Evolutionary conservation across 2,797 vertebrate genomes (phyloP), one percentile per base, ranked within the genome.

Genomic region (Molossus alvarezi): DNA sequence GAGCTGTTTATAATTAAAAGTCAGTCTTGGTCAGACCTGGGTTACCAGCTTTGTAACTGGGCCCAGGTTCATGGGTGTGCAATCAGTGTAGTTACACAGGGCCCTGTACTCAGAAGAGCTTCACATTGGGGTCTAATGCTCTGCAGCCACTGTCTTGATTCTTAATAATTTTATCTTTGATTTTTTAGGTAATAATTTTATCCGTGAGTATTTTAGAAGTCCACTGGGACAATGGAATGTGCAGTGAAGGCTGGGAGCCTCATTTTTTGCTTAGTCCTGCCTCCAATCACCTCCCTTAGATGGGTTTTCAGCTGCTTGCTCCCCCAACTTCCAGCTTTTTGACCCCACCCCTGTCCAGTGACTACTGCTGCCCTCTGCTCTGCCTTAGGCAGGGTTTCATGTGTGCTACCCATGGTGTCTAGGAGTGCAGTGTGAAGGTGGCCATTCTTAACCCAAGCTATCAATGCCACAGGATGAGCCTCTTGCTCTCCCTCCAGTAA

Each of bases 1-100:
- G 41, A 91, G 23, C 18, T 72, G 41, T 37, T 94, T 72, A 87
- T 72, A 91, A 83, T 60, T 79, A n/a, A 92, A 37, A 29, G 45
- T 65, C 37, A 53, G 23, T 85, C n/a, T 23, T n/a, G 18, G 25
- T 53, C 60, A 77, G 82, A 81, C 41, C 27, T 37, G 45, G 33
- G 53, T 86, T 79, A 69, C 9, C 65, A 71, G 33, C 21, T 81
- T 14, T 58, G 27, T 77, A 64, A 71, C n/a, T 27, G 88, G 7
- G 60, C 69, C 57, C 15, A 33, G 37, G 21, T 64, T 90, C 29
- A 33, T 13, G 45, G 45, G 67, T 64, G 45, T 18, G 23, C 5
- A 58, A 37, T 71, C 73, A n/a, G 25, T 45, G 20, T 41, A 75
- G 76, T 53, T 67, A 41, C 15, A 55, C 5, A 79, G 37, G 62